Percentiles rank a stretch among this genome's conserved stretches.
Evolutionary conservation across 2,888 invertebrate genomes (phyloP).

Genomic region (Pseudoips prasinana): DNA sequence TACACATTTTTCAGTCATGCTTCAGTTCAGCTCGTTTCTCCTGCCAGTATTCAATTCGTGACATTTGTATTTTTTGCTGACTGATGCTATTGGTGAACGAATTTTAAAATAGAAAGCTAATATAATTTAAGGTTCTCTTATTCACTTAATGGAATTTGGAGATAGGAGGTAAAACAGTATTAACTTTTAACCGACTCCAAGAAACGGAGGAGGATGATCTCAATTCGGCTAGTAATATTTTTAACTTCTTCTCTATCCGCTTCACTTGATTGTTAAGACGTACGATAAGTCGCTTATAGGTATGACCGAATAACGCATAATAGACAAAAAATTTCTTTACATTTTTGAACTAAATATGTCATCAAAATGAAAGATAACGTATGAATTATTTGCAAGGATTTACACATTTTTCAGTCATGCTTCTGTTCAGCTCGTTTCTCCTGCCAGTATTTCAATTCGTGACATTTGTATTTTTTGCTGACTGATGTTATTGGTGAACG

Average conservation of each 20-base stretch:
- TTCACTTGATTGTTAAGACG: too few relatives aligned
- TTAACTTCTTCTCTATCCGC: too few relatives aligned
- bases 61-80: slow-evolving; percentile 50
- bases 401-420: slow-evolving; percentile 66
- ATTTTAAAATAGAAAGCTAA: too few relatives aligned
- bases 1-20: slow-evolving; percentile 66
- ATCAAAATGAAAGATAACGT: slow-evolving; percentile 44
- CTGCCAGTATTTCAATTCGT: slow-evolving; percentile 49
- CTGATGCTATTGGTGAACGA: slow-evolving; percentile 36
- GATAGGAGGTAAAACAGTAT: too few relatives aligned
- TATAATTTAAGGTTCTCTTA: too few relatives aligned
- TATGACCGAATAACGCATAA: too few relatives aligned
- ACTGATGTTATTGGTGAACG: slow-evolving; percentile 38
- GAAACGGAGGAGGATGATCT: too few relatives aligned
- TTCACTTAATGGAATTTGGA: too few relatives aligned
- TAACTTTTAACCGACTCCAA: too few relatives aligned
- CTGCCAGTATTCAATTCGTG: slow-evolving; percentile 49
- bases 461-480: slow-evolving; percentile 50
- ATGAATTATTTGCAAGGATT: slow-evolving; percentile 61
- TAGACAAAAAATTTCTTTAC: too few relatives aligned
- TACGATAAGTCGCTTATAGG: too few relatives aligned
- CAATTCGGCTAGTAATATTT: too few relatives aligned
- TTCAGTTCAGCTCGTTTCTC: slow-evolving; percentile 52
- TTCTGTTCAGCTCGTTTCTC: slow-evolving; percentile 52
- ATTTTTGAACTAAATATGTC: slow-evolving; percentile 33